Evolutionary conservation across 2,113 vertebrate genomes (phyloP).

Genomic region (Rhipidura dahli): DNA sequence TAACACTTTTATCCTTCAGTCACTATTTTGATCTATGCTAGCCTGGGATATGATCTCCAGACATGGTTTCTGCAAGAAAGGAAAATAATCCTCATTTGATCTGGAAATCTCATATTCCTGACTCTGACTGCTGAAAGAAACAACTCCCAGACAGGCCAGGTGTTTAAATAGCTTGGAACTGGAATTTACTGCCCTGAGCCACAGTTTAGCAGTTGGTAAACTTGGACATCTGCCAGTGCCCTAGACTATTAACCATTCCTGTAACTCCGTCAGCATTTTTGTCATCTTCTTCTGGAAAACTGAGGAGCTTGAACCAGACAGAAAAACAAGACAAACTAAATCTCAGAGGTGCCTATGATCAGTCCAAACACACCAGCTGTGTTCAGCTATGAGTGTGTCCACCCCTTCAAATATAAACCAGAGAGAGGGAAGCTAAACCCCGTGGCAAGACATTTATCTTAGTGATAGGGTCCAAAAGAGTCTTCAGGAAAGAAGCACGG

Average conservation of each 20-base stretch:
- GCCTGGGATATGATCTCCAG: background rate
- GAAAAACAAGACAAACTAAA: background rate
- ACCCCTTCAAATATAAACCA: background rate
- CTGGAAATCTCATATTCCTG: background rate
- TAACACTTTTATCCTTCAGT: background rate
- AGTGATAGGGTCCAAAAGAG: background rate
- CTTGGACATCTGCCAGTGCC: background rate
- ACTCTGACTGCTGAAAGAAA: background rate
- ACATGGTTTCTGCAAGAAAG: background rate
- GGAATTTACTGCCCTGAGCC: slow-evolving; percentile 1
- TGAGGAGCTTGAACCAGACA: background rate
- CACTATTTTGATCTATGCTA: background rate
- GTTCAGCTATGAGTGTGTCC: background rate
- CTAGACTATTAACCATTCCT: background rate
- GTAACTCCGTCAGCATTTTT: background rate
- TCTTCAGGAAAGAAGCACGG: background rate
- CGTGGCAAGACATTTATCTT: background rate
- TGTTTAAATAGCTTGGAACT: background rate
- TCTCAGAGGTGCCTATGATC: background rate
- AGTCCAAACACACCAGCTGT: background rate
- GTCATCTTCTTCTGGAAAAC: background rate
- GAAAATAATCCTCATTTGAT: background rate
- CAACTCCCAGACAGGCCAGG: background rate
- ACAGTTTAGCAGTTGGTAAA: background rate
- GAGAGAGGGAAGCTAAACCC: background rate